Base-by-base conservation (phyloP, 2,888 invertebrate species). In the Magallana nippona region DNA sequence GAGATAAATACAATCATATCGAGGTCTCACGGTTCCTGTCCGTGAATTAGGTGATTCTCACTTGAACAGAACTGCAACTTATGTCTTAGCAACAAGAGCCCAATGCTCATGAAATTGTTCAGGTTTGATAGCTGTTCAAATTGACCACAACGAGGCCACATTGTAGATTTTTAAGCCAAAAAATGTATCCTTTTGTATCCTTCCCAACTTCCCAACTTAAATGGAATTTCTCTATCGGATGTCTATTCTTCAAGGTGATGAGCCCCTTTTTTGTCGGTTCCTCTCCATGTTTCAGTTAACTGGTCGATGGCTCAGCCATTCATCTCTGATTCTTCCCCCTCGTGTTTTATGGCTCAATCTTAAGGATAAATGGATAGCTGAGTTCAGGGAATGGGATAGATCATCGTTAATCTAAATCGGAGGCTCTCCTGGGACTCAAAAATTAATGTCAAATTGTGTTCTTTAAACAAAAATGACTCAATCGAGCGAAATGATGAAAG, bases 361-460 rank as follows among this genome's bases (percentile, higher is more conserved):
- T 15, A 32, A 17, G 22, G 32, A 71, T 71, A 71, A 71, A 71
- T 71, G 32, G 71, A 71, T 32, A 13, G 17, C n/a, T 27, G 22
- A 71, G 32, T 71, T 15, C 15, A 22, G 13, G 27, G 27, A 32
- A 22, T 71, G 27, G 71, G 22, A 32, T 71, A 71, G 22, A 71
- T 71, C 27, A 71, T 27, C 32, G 71, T 71, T 71, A 71, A 71
- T 71, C 27, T 71, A 22, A 10, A 71, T 71, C 71, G 11, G 13
- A 22, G 63, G 19, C 44, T 60, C 71, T 71, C 27, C 27, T 2
- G 71, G 17, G 71, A 71, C 15, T 71, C 27, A 71, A 71, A 71
- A 27, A 71, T 71, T 71, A 71, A 71, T 71, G 71, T 71, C 71
- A 71, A 27, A 71, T 71, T 71, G 22, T 32, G 27, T 71, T 22